Evolutionary conservation across 1,140 invertebrate species (phyloP).

Genomic region (Aphaenogaster ashmeadi): DNA sequence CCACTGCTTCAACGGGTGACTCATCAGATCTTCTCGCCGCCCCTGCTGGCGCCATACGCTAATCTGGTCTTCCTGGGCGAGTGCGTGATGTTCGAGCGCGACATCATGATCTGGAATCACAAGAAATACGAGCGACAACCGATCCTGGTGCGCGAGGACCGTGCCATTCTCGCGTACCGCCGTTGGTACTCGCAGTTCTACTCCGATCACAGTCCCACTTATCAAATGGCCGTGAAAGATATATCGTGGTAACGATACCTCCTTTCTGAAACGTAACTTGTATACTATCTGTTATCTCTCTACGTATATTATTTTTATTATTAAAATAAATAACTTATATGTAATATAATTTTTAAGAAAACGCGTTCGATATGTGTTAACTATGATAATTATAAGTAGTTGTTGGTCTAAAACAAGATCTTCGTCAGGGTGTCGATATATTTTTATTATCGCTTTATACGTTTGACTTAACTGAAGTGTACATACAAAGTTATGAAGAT

Average conservation of each 20-base stretch:
- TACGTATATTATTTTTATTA: constrained; percentile 21
- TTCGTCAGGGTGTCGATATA: background rate
- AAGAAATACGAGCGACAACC: constrained; percentile 93
- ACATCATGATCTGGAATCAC: constrained; percentile 96
- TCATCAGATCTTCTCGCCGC: constrained; percentile 91
- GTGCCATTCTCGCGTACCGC: constrained; percentile 91
- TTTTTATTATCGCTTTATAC: constrained; percentile 20
- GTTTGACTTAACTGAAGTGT: background rate
- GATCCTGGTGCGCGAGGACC: constrained; percentile 92
- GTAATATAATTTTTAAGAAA: background rate
- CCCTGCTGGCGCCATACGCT: constrained; percentile 89
- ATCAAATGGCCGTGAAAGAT: constrained; percentile 83
- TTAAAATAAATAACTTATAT: constrained; percentile 6
- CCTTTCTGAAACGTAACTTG: background rate
- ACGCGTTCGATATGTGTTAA: background rate
- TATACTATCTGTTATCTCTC: background rate
- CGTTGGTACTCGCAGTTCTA: constrained; percentile 97
- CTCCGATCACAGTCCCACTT: constrained; percentile 91
- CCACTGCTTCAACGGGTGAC: constrained; percentile 93
- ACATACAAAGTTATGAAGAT: background rate
- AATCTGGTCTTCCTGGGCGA: constrained; percentile 91
- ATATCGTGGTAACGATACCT: constrained; percentile 79
- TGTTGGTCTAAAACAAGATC: background rate
- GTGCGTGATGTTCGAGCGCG: constrained; percentile 94
- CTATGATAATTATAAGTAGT: background rate